Conservation (phyloP, 2,113 vertebrate species). For the Sarotherodon lohbergeri region DNA sequence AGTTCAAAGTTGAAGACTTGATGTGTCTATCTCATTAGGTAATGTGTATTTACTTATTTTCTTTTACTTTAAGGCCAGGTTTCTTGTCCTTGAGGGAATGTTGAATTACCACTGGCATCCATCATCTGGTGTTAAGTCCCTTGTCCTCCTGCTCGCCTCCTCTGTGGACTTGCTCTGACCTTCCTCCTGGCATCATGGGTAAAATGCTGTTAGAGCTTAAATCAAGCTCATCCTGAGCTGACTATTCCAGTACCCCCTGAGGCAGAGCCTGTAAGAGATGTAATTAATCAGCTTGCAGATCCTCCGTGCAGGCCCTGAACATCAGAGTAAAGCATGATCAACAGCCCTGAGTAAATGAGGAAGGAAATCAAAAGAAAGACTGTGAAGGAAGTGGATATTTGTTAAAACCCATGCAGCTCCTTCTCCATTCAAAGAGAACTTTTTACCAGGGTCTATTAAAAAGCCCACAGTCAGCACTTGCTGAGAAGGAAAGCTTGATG, state of each 20-base stretch:
- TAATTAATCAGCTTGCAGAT: constrained; percentile 61
- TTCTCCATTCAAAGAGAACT: constrained; percentile 1
- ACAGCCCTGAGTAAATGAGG: constrained; percentile 7
- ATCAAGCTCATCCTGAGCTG: constrained; percentile 50
- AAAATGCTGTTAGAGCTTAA: constrained; percentile 55
- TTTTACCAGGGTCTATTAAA: background rate
- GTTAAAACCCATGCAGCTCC: background rate
- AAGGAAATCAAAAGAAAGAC: background rate
- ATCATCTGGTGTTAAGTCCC: constrained; percentile 43
- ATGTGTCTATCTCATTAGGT: constrained; percentile 2
- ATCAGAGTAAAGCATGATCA: constrained; percentile 26
- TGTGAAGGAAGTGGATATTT: background rate
- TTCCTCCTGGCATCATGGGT: constrained; percentile 47
- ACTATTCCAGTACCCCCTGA: constrained; percentile 25
- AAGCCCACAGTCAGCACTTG: constrained; percentile 17
- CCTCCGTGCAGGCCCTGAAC: constrained; percentile 16
- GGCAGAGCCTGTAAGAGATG: constrained; percentile 46
- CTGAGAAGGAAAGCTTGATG: background rate
- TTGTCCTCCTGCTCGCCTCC: background rate
- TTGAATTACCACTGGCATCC: constrained; percentile 35
- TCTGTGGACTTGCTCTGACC: constrained; percentile 44
- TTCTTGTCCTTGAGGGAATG: constrained; percentile 23
- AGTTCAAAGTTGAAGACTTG: constrained; percentile 26
- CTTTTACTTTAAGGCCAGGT: constrained; percentile 16
- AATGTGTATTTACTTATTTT: constrained; percentile 45